Evolutionary conservation across 2,113 vertebrate species (phyloP).

Genomic region (Patagioenas fasciata): DNA sequence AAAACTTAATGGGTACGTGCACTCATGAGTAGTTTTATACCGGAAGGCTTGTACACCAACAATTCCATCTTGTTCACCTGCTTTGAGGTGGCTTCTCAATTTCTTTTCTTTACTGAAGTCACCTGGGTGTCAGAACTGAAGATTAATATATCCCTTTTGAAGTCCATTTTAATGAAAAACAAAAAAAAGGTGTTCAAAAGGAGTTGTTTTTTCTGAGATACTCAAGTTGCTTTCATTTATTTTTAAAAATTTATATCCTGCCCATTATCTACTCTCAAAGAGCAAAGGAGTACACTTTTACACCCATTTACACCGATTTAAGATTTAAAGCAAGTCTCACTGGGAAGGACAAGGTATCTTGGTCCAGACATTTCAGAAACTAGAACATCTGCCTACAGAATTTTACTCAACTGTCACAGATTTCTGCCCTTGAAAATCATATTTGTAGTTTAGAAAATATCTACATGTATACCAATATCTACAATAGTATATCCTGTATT

Average conservation of each 20-base stretch:
- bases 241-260: neutral
- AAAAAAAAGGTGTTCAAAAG: neutral
- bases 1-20: neutral
- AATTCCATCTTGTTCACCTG: neutral
- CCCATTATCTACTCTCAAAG: neutral
- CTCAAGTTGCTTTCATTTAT: neutral
- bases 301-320: neutral
- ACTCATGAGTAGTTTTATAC: neutral
- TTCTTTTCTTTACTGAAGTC: neutral
- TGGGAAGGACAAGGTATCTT: neutral
- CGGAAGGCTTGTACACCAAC: neutral
- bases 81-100: neutral
- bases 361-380: neutral
- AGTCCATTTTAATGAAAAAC: neutral
- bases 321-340: neutral
- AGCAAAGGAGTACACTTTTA: neutral
- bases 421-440: neutral
- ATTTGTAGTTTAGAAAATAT: neutral
- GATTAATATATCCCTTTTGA: neutral
- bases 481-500: neutral
- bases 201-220: neutral
- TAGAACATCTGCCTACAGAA: neutral
- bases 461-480: neutral
- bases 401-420: neutral
- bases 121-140: neutral